These are phyloP conservation scores for Nothobranchius furzeri DNA, from an alignment of 2,113 vertebrate species.

Conservation along the genomic window DNA sequence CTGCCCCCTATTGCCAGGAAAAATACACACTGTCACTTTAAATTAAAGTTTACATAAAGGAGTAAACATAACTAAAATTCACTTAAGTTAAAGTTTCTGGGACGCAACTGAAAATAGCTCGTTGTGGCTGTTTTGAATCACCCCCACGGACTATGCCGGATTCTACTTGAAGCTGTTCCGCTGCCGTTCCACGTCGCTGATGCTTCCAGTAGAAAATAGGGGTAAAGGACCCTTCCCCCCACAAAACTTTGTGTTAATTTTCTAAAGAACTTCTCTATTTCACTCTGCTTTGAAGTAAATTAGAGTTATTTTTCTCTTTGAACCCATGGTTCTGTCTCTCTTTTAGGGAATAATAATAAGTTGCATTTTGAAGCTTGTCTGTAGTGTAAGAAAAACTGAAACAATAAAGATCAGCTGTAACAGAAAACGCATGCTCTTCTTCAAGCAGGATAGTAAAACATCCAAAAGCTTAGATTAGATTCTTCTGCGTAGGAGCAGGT, in stretches of 20 bases:
- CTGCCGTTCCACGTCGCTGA: too few species aligned
- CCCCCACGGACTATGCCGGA: too few species aligned
- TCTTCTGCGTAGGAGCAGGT: not conserved
- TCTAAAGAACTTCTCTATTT: not conserved
- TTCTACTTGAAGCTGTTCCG: too few species aligned
- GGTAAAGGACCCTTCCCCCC: not conserved
- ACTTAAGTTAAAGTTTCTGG: too few species aligned
- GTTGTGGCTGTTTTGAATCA: too few species aligned
- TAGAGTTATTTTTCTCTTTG: not conserved
- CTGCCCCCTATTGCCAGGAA: too few species aligned
- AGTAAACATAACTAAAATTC: too few species aligned
- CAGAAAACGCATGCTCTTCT: not conserved
- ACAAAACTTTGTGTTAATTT: not conserved
- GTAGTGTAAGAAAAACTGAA: not conserved
- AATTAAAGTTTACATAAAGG: too few species aligned
- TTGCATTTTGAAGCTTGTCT: not conserved
- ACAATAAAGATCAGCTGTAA: not conserved
- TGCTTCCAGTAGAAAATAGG: too few species aligned
- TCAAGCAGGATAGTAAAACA: conserved; percentile 1
- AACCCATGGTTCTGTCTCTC: not conserved
- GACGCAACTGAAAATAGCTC: too few species aligned
- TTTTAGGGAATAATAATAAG: not conserved
- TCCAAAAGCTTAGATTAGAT: not conserved
- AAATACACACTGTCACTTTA: too few species aligned
- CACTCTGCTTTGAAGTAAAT: not conserved